Percentiles rank a stretch among this genome's conserved stretches.
Evolutionary conservation across 2,113 vertebrate genomes (phyloP).

Genomic region (Paralichthys olivaceus): DNA sequence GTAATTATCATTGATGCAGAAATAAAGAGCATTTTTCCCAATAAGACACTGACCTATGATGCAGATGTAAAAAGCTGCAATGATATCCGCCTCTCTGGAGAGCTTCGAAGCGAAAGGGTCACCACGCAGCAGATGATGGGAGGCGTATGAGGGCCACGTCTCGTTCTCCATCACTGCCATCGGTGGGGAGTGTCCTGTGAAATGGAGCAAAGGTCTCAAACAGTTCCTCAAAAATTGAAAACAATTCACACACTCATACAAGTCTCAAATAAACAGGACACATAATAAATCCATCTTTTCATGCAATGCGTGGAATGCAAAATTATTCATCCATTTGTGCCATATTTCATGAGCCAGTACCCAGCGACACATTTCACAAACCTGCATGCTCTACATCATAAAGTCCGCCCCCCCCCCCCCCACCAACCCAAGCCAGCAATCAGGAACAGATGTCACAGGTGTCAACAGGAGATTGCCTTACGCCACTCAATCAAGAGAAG

Average conservation of each 20-base stretch:
- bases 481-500: neutral
- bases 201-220: slow-evolving; percentile 41
- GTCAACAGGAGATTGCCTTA: neutral
- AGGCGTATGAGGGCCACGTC: slow-evolving; percentile 74
- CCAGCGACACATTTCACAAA: neutral
- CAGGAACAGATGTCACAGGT: slow-evolving; percentile 12
- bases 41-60: slow-evolving; percentile 86
- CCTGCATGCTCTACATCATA: neutral
- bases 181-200: slow-evolving; percentile 62
- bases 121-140: slow-evolving; percentile 82
- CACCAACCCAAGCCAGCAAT: neutral
- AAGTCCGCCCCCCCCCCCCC: neutral
- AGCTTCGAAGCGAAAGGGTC: slow-evolving; percentile 93
- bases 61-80: slow-evolving; percentile 90
- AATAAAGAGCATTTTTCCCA: neutral
- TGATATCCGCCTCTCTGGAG: slow-evolving; percentile 90
- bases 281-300: neutral
- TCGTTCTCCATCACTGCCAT: slow-evolving; percentile 83
- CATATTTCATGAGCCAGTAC: neutral
- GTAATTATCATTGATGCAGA: neutral
- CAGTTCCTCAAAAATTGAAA: slow-evolving; percentile 6
- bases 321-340: neutral
- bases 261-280: neutral
- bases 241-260: neutral
- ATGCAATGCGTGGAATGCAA: neutral